Base-by-base conservation (phyloP, 1,140 invertebrate genomes). In the Onthophagus taurus region DNA sequence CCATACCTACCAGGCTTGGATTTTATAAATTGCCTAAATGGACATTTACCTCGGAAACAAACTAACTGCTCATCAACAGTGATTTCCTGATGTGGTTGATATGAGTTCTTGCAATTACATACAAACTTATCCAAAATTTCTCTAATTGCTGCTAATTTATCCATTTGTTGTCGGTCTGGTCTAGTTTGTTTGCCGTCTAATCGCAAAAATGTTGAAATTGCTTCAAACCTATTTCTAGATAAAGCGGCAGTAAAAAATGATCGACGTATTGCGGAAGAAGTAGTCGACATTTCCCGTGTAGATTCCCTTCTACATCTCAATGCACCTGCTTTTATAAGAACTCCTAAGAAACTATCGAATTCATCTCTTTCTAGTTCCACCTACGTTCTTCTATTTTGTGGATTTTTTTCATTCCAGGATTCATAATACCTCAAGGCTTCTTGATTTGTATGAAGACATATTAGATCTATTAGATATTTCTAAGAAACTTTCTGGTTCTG, bases 1-100 rank as follows among this genome's bases (percentile, higher is more conserved):
- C 65, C 70, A 55, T 70, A 72, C 51, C 63, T 62, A 16, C 49
- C 52, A 16, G 61, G 61, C 49, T 69, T 70, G 14, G 51, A 54
- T 37, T 63, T 61, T 16, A 71, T 67, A 42, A 59, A 68, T 38
- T 63, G 53, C 44, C 56, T 45, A 34, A 67, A 67, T 36, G 51
- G 45, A 48, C 62, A 66, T 37, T 55, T 47, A 35, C 63, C 63
- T 39, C 57, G 31, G 53, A 66, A 68, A 20, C 44, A 29, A 31
- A 51, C 44, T 16, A 66, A 50, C 48, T 52, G 58, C 50, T 67
- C 63, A 53, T 66, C 62, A 26, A 26, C n/a, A 7, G 24, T 34
- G 3, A 16, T 31, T 6, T 3, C 31, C 16, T 31, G 6, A 16
- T 31, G 31, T 13, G 31, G 3, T 31, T 12, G 6, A 3, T 2